phyloP scores from a whole-genome alignment of 2,113 vertebrate species.

The Microtus pennsylvanicus region DNA sequence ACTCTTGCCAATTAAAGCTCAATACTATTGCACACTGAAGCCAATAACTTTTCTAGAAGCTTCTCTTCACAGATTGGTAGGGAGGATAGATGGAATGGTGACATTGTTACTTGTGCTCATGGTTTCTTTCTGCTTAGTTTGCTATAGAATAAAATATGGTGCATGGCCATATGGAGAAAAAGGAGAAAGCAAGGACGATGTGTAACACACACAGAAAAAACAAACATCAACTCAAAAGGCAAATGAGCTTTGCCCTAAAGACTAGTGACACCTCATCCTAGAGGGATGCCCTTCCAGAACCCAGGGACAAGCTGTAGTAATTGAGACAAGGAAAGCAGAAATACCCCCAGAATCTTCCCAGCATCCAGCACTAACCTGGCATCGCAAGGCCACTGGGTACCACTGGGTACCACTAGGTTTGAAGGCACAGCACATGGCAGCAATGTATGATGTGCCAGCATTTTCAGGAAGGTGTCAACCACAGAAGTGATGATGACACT shows the following conservation, averaged over 20 bases:
- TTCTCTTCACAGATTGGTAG: background rate
- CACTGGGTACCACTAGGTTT: no score
- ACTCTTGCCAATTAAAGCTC: background rate
- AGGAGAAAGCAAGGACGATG: background rate
- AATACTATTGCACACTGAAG: background rate
- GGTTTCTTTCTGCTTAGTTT: constrained; percentile 38
- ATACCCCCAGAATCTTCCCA: background rate
- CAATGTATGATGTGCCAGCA: background rate
- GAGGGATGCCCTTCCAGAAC: background rate
- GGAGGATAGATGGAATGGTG: background rate
- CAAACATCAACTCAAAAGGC: background rate
- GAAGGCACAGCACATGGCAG: background rate
- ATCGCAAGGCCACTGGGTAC: background rate
- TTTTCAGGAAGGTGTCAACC: background rate
- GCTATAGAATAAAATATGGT: background rate
- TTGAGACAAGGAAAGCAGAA: background rate
- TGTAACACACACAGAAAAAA: background rate
- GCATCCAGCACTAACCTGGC: background rate
- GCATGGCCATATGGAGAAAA: background rate
- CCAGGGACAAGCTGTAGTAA: background rate
- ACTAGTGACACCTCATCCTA: background rate
- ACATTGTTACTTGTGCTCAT: background rate
- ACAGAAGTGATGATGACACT: background rate
- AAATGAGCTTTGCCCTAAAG: background rate
- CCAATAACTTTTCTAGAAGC: background rate